A percentile compares a stretch with the other conserved stretches of the same genome.
Evolutionary conservation across 1,140 invertebrate genomes (phyloP).

Genomic region (Zelostemma sp.): DNA sequence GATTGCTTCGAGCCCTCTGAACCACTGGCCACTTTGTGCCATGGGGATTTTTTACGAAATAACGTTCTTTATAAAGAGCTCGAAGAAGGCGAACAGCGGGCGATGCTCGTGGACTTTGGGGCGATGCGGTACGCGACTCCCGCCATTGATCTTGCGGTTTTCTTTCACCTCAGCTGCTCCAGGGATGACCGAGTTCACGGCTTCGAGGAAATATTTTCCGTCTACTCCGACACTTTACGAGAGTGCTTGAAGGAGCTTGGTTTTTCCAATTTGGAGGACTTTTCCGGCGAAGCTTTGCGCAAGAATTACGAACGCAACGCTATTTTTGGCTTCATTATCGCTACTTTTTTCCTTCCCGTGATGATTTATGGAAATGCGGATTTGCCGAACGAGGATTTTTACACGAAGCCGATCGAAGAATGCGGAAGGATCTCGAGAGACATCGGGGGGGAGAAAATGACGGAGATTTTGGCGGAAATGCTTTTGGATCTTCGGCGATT

Average conservation of each 20-base stretch:
- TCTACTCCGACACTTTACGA: constrained; percentile 19
- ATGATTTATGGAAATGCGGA: constrained; percentile 13
- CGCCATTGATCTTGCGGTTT: constrained; percentile 21
- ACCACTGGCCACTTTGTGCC: constrained; percentile 37
- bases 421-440: background rate
- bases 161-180: constrained; percentile 28
- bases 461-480: constrained; percentile 25
- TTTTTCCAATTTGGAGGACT: constrained; percentile 4
- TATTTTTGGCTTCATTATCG: constrained; percentile 27
- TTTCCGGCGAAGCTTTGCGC: constrained; percentile 9
- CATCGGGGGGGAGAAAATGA: constrained; percentile 29
- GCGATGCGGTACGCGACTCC: constrained; percentile 32
- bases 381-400: constrained; percentile 8
- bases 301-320: constrained; percentile 30
- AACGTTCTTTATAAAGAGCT: constrained; percentile 25
- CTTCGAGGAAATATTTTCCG: constrained; percentile 17
- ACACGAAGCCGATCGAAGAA: background rate
- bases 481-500: constrained; percentile 17
- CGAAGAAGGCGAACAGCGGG: background rate
- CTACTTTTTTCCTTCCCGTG: constrained; percentile 19
- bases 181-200: constrained; percentile 8
- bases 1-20: constrained; percentile 11
- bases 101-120: constrained; percentile 41
- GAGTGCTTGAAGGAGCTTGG: constrained; percentile 4
- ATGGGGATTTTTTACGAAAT: constrained; percentile 40